Conservation (phyloP, 2,797 vertebrate species). For the Philypnodon macrostomus region DNA sequence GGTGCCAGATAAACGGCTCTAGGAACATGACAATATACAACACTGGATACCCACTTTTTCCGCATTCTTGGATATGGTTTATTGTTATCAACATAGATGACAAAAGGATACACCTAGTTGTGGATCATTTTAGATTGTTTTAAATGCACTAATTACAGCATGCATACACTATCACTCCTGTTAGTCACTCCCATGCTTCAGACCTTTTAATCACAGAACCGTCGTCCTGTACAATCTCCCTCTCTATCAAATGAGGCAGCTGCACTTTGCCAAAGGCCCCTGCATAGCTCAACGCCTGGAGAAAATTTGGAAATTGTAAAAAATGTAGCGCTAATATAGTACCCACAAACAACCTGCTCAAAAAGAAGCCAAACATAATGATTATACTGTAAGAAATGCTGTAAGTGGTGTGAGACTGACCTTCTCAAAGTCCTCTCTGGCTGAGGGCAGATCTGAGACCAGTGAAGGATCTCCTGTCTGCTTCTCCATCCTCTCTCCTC, state of each 20-base stretch:
- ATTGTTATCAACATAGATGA: too few relatives aligned
- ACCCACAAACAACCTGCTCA: too few relatives aligned
- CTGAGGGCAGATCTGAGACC: constrained; percentile 88
- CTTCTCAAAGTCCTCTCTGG: constrained; percentile 96
- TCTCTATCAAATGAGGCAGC: constrained; percentile 88
- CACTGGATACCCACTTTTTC: too few relatives aligned
- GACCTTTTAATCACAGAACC: constrained; percentile 95
- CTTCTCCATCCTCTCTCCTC: constrained; percentile 89
- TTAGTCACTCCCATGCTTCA: constrained; percentile 63
- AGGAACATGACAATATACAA: too few relatives aligned
- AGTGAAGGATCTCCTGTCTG: constrained; percentile 84
- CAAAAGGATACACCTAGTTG: too few relatives aligned
- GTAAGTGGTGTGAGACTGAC: constrained; percentile 55
- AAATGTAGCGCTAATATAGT: too few relatives aligned
- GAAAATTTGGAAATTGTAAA: too few relatives aligned
- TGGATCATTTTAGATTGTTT: too few relatives aligned
- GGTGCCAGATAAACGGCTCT: too few relatives aligned
- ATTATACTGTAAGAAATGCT: too few relatives aligned
- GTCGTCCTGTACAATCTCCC: constrained; percentile 84
- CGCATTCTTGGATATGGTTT: too few relatives aligned
- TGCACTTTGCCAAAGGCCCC: constrained; percentile 83
- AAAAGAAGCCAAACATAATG: too few relatives aligned
- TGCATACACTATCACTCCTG: background rate
- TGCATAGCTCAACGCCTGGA: constrained; percentile 88
- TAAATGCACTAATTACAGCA: background rate